phyloP scores from a whole-genome alignment of 2,113 vertebrate species.

The Corapipo altera region DNA sequence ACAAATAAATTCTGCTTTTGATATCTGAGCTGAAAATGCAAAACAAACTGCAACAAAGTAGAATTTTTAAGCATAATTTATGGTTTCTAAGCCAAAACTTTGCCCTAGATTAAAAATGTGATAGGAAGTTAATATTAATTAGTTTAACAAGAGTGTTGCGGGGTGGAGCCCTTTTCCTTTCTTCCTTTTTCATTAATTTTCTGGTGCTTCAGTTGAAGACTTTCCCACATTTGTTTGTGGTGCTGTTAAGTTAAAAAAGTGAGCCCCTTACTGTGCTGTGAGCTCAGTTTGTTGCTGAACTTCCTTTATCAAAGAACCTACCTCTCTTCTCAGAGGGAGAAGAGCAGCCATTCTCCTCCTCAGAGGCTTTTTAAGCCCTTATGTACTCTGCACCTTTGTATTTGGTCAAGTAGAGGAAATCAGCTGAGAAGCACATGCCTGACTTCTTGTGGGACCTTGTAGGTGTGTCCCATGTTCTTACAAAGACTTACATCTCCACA shows the following conservation, averaged over 20 bases:
- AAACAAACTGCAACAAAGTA: not conserved
- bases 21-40: not conserved
- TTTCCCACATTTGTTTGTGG: not conserved
- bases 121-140: not conserved
- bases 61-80: not conserved
- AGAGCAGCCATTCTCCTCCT: not conserved
- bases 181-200: not conserved
- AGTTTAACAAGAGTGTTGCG: not conserved
- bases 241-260: not conserved
- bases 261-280: accelerated
- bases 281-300: not conserved
- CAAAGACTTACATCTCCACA: not conserved
- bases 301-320: not conserved
- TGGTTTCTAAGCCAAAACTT: not conserved
- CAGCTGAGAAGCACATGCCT: not conserved
- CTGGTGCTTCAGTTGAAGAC: not conserved
- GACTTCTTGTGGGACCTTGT: not conserved
- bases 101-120: not conserved
- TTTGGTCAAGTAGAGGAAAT: not conserved
- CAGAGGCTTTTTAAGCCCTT: not conserved
- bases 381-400: not conserved
- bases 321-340: not conserved
- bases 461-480: not conserved
- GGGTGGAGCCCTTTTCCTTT: not conserved
- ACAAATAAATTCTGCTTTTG: not conserved